Percentiles rank a stretch among this genome's conserved stretches.
Conservation (phyloP, 2,113 vertebrate genomes). For the Thunnus thynnus region DNA sequence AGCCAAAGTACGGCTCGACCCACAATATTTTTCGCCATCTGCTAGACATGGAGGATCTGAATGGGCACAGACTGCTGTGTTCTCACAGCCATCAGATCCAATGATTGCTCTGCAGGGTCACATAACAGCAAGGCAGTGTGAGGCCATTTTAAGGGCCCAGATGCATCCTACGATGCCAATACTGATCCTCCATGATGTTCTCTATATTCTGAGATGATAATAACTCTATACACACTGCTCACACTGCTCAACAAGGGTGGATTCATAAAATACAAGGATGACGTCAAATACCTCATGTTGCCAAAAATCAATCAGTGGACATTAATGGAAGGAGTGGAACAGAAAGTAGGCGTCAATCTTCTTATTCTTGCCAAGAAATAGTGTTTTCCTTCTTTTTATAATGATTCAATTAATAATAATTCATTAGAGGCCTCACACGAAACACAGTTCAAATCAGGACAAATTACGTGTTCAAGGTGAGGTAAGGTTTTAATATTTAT, state of each 20-base stretch:
- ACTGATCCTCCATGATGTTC: constrained; percentile 31
- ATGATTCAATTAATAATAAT: not conserved
- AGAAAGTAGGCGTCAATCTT: not conserved
- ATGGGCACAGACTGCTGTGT: constrained; percentile 40
- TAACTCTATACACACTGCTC: constrained; percentile 14
- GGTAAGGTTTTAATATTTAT: constrained; percentile 9
- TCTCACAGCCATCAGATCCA: constrained; percentile 48
- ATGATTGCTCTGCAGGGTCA: constrained; percentile 62
- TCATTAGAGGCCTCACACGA: not conserved
- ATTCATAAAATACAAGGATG: constrained; percentile 3
- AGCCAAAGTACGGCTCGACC: not conserved
- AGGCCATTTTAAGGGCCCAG: constrained; percentile 50
- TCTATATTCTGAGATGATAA: constrained; percentile 49
- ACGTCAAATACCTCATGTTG: not conserved
- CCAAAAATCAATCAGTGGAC: not conserved
- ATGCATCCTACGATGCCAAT: constrained; percentile 40
- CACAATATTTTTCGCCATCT: constrained; percentile 51
- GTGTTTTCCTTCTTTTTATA: not conserved
- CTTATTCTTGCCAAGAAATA: not conserved
- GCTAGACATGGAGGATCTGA: constrained; percentile 47
- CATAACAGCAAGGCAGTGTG: constrained; percentile 41
- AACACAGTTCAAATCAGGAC: not conserved
- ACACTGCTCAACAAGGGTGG: constrained; percentile 1
- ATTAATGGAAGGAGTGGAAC: not conserved
- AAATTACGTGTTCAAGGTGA: constrained; percentile 1